Percentiles rank a stretch among this genome's conserved stretches.
Conservation (phyloP, 2,888 invertebrate genomes). For the Digitonthophagus gazella region DNA sequence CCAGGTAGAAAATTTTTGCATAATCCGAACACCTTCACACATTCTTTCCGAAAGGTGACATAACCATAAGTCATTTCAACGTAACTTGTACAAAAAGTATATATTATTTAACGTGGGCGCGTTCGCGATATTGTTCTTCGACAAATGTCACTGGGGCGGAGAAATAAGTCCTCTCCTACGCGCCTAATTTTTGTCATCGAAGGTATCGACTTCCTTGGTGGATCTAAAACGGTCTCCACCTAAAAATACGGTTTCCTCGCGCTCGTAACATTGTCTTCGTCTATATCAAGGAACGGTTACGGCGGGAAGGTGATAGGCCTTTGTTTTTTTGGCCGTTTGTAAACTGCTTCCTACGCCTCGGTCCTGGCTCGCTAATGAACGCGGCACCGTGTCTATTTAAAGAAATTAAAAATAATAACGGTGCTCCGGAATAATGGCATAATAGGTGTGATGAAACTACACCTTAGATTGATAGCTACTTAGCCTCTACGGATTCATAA, state of each 20-base stretch:
- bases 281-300: constrained; percentile 1
- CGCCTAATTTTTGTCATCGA: background rate
- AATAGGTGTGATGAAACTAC: constrained; percentile 17
- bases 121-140: background rate
- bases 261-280: constrained; percentile 16
- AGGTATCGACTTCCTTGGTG: background rate
- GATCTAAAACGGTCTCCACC: background rate
- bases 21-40: constrained; percentile 1
- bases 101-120: background rate
- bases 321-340: constrained; percentile 9
- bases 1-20: constrained; percentile 25
- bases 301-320: constrained; percentile 5
- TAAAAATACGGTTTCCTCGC: constrained; percentile 13
- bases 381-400: constrained; percentile 9
- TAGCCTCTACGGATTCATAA: background rate
- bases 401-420: constrained; percentile 5
- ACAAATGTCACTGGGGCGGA: background rate
- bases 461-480: background rate
- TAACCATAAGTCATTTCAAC: background rate
- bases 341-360: constrained; percentile 13
- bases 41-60: background rate
- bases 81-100: background rate
- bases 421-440: background rate
- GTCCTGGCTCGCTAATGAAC: constrained; percentile 1
- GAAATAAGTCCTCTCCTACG: background rate